Conservation (phyloP, 2,888 invertebrate species). For the Rhaphigaster nebulosa region DNA sequence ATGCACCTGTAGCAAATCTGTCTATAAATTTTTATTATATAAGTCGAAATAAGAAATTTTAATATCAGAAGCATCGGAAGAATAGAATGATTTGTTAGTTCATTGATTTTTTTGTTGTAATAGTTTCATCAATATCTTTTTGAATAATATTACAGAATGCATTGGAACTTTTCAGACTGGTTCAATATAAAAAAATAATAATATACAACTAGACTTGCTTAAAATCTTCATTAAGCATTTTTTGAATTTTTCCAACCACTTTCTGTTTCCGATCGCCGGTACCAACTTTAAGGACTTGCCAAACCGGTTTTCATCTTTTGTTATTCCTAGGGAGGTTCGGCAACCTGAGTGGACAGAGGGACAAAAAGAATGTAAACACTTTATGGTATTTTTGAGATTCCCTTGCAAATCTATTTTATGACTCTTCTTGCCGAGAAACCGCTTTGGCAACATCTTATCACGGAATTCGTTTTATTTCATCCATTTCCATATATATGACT, state of each 20-base stretch:
- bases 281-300: background rate
- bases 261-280: background rate
- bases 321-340: background rate
- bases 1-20: too few relatives aligned
- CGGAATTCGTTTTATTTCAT: background rate
- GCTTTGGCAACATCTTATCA: background rate
- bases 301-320: background rate
- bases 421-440: background rate
- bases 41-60: too few relatives aligned
- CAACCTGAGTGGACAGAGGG: background rate
- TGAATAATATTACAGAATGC: too few relatives aligned
- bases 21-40: too few relatives aligned
- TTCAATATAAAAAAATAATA: too few relatives aligned
- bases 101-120: too few relatives aligned
- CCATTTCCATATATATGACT: background rate
- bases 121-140: too few relatives aligned
- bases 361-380: background rate
- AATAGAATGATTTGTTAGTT: too few relatives aligned
- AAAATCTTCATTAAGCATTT: background rate
- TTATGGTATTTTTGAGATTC: slow-evolving; percentile 18
- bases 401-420: slow-evolving; percentile 4
- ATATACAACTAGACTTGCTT: background rate
- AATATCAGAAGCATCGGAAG: too few relatives aligned
- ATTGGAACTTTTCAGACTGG: too few relatives aligned
- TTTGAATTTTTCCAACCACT: background rate